Evolutionary conservation across 2,797 vertebrate species (phyloP), one percentile per base, ranked within the genome.

Genomic region (Ataeniobius toweri): DNA sequence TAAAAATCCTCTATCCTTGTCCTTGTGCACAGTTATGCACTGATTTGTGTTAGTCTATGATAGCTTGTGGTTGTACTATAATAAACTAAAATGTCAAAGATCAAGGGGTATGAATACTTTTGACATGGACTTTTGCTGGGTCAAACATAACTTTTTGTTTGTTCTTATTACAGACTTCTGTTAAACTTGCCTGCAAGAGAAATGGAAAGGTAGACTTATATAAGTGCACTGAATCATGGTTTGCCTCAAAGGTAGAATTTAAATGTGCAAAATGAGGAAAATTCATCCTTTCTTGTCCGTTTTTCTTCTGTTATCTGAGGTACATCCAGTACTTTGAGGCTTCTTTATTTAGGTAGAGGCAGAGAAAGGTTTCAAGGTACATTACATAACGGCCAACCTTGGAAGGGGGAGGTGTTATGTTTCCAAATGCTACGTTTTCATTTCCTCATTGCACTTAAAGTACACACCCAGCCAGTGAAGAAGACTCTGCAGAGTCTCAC

Each of bases 361-460:
- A 31, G 50, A 71, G 46, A 72, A 71, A 83, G 59, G 39, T 36
- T 73, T 77, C 50, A 78, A 79, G 44, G 75, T 55, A 5, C 7
- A 12, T 83, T 82, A 78, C 7, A 31, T 77, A 85, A 89, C 68
- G n/a, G 70, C 72, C 83, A 59, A 51, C 73, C 76, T 80, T 73
- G 65, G 76, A 68, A 68, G 68, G 53, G n/a, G 80, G 61, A 26
- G 22, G 24, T 48, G 55, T 20, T 53, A 31, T 16, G 58, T 67
- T 80, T 79, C 74, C 20, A 31, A 48, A 24, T 3, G 46, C 46
- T 16, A 0, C 14, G n/a, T 79, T 24, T 59, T 80, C 31, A 14
- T 74, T 26, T 46, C 22, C 18, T 74, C 53, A 59, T 65, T 28
- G n/a, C 68, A 71, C 20, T 79, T 16, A 82, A 71, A 73, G 53